These are phyloP conservation scores for Lucilia cuprina DNA, from an alignment of 1,140 invertebrate genomes.

Conservation along the genomic window DNA sequence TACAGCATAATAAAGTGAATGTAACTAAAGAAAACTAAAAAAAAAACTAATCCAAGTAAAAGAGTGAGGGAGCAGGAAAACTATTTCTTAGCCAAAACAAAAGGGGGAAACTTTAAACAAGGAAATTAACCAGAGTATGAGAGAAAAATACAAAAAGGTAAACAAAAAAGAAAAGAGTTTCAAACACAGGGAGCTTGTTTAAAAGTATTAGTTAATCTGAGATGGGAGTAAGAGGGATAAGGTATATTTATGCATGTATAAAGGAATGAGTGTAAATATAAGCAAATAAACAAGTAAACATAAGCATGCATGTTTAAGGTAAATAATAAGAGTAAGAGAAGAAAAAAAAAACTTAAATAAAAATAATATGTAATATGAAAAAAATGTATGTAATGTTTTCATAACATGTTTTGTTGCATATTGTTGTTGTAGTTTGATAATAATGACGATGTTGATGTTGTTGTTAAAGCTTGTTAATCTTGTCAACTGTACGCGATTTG, in stretches of 20 bases:
- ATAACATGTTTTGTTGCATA: too few species aligned
- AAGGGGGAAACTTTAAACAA: neutral
- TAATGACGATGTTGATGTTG: conserved; percentile 4
- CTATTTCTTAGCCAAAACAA: neutral
- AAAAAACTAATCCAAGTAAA: neutral
- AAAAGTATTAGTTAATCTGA: too few species aligned
- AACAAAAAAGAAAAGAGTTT: too few species aligned
- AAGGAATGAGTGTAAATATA: neutral
- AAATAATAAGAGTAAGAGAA: neutral
- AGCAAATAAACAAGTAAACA: neutral
- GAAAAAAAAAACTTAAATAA: too few species aligned
- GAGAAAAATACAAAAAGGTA: neutral
- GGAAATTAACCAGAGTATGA: neutral
- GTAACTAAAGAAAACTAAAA: neutral
- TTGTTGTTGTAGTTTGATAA: too few species aligned
- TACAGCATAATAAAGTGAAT: neutral
- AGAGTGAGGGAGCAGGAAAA: neutral
- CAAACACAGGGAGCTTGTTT: too few species aligned
- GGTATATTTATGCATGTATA: too few species aligned
- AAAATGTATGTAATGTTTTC: too few species aligned
- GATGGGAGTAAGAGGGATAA: neutral
- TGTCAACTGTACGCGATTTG: conserved; percentile 34
- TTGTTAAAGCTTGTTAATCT: conserved; percentile 30
- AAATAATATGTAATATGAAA: too few species aligned
- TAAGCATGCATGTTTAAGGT: neutral